Evolutionary conservation across 2,797 vertebrate species (phyloP).

Genomic region (Alauda arvensis): DNA sequence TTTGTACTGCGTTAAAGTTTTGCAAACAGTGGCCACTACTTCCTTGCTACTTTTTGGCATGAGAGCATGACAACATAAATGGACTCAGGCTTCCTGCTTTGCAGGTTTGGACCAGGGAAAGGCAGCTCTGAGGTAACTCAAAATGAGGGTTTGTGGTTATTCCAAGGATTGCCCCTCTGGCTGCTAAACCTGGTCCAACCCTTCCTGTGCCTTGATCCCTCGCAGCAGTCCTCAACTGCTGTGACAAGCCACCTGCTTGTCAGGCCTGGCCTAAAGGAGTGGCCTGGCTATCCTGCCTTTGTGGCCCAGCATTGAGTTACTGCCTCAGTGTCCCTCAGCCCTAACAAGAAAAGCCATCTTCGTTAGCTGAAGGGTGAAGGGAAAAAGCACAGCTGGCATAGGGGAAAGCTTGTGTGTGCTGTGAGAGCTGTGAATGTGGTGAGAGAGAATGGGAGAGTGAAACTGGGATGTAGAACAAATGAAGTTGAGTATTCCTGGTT

Average conservation of each 20-base stretch:
- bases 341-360: background rate
- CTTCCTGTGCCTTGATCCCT: background rate
- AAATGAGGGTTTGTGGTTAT: accelerated
- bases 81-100: background rate
- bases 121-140: background rate
- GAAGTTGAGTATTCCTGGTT: background rate
- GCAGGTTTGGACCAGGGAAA: background rate
- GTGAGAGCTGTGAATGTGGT: accelerated
- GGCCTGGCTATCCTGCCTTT: background rate
- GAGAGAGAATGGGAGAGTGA: background rate
- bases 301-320: accelerated
- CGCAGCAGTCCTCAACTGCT: background rate
- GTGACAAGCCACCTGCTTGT: background rate
- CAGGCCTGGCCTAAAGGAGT: background rate
- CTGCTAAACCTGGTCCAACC: background rate
- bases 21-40: accelerated
- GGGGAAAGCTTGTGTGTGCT: background rate
- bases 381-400: background rate
- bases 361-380: background rate
- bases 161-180: no score
- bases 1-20: background rate
- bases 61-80: background rate
- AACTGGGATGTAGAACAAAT: background rate
- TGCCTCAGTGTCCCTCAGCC: background rate
- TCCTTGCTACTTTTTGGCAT: background rate